Conservation (phyloP, 2,113 vertebrate species). For the Labeo rohita region DNA sequence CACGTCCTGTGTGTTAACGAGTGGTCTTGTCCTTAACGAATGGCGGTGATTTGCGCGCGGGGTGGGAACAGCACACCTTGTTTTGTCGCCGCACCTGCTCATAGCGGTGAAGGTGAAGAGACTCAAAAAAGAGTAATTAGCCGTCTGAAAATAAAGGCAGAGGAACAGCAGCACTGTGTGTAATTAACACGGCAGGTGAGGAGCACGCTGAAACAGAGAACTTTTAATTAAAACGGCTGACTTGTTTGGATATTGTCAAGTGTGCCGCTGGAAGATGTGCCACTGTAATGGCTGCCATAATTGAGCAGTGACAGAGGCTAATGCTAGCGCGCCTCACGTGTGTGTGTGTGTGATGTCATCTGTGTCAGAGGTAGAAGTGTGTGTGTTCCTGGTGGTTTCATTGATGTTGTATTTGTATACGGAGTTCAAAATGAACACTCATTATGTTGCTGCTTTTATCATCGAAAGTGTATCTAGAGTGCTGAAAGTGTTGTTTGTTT, state of each 20-base stretch:
- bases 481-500: too few species aligned
- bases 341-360: constrained; percentile 40
- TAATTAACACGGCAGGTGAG: constrained; percentile 75
- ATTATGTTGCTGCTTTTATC: background rate
- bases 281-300: constrained; percentile 50
- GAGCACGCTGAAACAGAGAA: constrained; percentile 70
- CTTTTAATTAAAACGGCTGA: constrained; percentile 72
- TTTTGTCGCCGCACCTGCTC: constrained; percentile 69
- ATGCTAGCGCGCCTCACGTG: constrained; percentile 43
- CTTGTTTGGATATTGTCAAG: constrained; percentile 64
- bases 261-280: constrained; percentile 39
- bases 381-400: background rate
- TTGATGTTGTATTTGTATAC: background rate
- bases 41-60: background rate
- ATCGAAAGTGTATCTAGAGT: background rate
- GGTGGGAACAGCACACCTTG: constrained; percentile 42
- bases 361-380: background rate
- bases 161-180: constrained; percentile 70
- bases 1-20: background rate
- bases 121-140: constrained; percentile 72
- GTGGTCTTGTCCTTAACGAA: background rate
- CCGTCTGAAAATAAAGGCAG: constrained; percentile 77
- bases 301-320: constrained; percentile 47
- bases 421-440: background rate
- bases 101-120: constrained; percentile 53